phyloP scores from a whole-genome alignment of 2,113 vertebrate genomes.

The Sialia sialis region DNA sequence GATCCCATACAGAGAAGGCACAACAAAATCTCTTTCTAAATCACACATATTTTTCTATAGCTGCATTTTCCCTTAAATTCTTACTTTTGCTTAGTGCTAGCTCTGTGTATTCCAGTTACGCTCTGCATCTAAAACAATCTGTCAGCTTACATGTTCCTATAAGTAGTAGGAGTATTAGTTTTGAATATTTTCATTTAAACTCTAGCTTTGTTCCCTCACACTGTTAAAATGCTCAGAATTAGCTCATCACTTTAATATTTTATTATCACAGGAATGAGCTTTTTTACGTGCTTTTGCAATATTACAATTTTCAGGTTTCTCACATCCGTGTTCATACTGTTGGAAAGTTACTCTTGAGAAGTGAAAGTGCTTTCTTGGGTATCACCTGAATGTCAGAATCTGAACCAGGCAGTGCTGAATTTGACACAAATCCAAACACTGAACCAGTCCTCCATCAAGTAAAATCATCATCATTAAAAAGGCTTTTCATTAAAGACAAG shows the following conservation, averaged over 20 bases:
- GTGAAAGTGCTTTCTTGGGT: background rate
- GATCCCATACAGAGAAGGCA: background rate
- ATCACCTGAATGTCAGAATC: background rate
- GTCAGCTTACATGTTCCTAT: background rate
- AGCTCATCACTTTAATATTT: background rate
- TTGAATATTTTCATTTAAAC: background rate
- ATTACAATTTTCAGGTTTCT: background rate
- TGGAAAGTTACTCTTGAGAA: background rate
- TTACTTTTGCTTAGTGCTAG: background rate
- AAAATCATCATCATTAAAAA: background rate
- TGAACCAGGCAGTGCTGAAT: background rate
- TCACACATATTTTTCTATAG: background rate
- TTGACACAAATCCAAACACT: background rate
- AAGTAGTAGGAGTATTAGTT: background rate
- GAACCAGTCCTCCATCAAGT: background rate
- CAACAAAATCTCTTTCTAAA: background rate
- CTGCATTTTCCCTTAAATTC: background rate
- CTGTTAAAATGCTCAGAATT: background rate
- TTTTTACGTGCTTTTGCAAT: background rate
- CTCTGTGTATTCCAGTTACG: background rate
- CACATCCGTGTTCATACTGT: background rate
- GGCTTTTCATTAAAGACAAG: background rate
- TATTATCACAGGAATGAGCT: background rate
- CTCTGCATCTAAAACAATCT: background rate
- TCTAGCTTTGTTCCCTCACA: background rate